Conservation (phyloP, 2,797 vertebrate genomes). For the Pipistrellus kuhlii region DNA sequence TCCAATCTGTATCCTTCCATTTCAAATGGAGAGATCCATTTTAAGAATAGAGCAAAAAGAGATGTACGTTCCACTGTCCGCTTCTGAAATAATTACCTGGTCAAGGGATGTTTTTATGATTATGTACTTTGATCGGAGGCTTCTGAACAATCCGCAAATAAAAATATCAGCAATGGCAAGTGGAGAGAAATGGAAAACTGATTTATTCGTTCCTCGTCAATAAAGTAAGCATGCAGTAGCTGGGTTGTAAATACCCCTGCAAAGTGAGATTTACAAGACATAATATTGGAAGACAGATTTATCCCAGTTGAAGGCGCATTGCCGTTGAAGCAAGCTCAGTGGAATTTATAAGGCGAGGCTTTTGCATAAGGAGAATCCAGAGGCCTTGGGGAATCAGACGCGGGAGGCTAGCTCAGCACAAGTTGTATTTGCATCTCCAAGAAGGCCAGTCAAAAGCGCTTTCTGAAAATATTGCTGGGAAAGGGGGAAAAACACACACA, state of each 20-base stretch:
- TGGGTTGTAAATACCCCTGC: slow-evolving; percentile 85
- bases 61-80: slow-evolving; percentile 75
- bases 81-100: slow-evolving; percentile 84
- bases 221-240: slow-evolving; percentile 88
- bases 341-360: slow-evolving; percentile 85
- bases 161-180: slow-evolving; percentile 84
- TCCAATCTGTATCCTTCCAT: neutral
- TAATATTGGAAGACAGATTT: slow-evolving; percentile 87
- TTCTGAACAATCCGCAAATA: slow-evolving; percentile 82
- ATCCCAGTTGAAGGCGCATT: slow-evolving; percentile 86
- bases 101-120: slow-evolving; percentile 85
- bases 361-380: slow-evolving; percentile 76
- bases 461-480: slow-evolving; percentile 75
- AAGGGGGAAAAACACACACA: slow-evolving; percentile 54
- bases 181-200: slow-evolving; percentile 84
- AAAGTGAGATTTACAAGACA: slow-evolving; percentile 87
- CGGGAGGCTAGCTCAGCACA: slow-evolving; percentile 61
- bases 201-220: slow-evolving; percentile 87
- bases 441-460: slow-evolving; percentile 60
- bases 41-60: slow-evolving; percentile 83
- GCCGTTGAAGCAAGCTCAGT: slow-evolving; percentile 82
- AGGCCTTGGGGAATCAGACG: slow-evolving; percentile 67
- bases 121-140: slow-evolving; percentile 82
- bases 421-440: slow-evolving; percentile 71
- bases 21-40: slow-evolving; percentile 73